Evolutionary conservation across 2,888 invertebrate species (phyloP).

Genomic region (Napeogenes sylphis): DNA sequence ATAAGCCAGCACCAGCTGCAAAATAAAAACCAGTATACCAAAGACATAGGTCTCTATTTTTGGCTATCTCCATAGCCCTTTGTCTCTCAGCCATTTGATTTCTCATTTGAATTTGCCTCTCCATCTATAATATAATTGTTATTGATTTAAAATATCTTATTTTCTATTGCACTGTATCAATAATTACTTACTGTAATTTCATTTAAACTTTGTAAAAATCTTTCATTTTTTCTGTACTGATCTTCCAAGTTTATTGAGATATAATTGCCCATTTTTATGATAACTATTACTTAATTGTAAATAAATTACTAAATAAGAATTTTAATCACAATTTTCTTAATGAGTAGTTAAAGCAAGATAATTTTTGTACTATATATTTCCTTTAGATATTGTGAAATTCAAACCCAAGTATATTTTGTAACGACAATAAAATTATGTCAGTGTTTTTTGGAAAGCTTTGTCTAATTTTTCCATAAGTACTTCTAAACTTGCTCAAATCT

Average conservation of each 20-base stretch:
- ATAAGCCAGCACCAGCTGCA: constrained; percentile 70
- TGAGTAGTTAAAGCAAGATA: neutral
- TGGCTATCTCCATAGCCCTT: constrained; percentile 83
- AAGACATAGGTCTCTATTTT: constrained; percentile 83
- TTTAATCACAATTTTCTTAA: neutral
- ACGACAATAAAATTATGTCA: too few species aligned
- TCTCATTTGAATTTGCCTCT: constrained; percentile 88
- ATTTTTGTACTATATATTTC: too few species aligned
- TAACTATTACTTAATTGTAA: neutral
- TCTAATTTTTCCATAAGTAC: too few species aligned
- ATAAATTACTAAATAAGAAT: neutral
- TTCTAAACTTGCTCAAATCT: too few species aligned
- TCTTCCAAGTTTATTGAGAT: constrained; percentile 80
- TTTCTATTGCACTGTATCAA: constrained; percentile 17
- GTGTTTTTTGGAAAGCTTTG: too few species aligned
- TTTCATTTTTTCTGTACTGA: constrained; percentile 82
- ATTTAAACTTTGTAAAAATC: constrained; percentile 81
- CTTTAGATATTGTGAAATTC: too few species aligned
- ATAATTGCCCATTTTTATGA: constrained; percentile 77
- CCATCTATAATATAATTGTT: constrained; percentile 75
- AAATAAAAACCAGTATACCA: constrained; percentile 84
- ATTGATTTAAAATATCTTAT: neutral
- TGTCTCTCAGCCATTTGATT: constrained; percentile 87
- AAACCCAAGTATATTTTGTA: too few species aligned
- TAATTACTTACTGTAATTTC: constrained; percentile 76